These are phyloP conservation scores for Pipra filicauda DNA, from an alignment of 2,113 vertebrate genomes.

Conservation along the genomic window DNA sequence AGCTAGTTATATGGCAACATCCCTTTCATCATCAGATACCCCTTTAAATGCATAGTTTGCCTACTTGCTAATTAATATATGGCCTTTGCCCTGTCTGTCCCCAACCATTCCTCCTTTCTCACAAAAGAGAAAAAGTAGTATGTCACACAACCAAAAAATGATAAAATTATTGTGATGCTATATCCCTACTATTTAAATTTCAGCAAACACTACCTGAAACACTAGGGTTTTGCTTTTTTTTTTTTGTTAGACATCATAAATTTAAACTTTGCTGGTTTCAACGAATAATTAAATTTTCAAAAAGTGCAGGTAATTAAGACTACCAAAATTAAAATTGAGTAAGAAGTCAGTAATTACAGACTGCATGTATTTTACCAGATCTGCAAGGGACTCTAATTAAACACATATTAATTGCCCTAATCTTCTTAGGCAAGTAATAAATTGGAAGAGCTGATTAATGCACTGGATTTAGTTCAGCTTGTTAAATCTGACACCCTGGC, in stretches of 20 bases:
- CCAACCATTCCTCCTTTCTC: neutral
- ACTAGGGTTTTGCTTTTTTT: neutral
- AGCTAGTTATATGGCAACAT: neutral
- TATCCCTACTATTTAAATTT: neutral
- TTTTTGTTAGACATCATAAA: neutral
- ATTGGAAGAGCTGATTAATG: conserved; percentile 70
- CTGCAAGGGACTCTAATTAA: conserved; percentile 70
- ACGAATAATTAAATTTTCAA: conserved; percentile 41
- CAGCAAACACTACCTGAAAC: neutral
- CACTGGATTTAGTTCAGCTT: conserved; percentile 71
- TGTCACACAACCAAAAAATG: neutral
- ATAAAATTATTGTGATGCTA: neutral
- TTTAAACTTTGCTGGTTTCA: neutral
- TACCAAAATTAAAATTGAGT: conserved; percentile 52
- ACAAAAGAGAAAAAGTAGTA: neutral
- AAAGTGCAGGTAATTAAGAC: conserved; percentile 57
- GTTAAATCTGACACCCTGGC: conserved; percentile 68
- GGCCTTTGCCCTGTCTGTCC: neutral
- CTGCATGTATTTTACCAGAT: conserved; percentile 47
- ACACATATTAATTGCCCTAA: conserved; percentile 68
- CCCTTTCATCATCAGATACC: neutral
- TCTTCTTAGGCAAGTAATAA: conserved; percentile 72
- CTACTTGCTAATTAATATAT: neutral
- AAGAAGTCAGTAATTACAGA: conserved; percentile 42
- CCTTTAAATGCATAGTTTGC: neutral